Evolutionary conservation across 2,797 vertebrate genomes (phyloP).

Genomic region (Cheirogaleus major): DNA sequence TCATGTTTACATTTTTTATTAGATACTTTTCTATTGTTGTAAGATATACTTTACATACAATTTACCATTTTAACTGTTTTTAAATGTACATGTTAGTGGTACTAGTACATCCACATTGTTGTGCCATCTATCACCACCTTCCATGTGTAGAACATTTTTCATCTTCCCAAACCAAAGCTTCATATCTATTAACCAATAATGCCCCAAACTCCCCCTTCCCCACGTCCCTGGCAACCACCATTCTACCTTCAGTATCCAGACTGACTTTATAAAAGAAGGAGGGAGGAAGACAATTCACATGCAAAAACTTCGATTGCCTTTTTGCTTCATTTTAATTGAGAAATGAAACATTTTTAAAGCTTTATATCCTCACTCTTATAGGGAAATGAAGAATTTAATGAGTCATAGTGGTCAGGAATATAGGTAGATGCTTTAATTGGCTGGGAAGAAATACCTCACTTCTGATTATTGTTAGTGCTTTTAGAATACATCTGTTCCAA

Average conservation of each 20-base stretch:
- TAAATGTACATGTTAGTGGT: neutral
- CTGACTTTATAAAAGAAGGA: neutral
- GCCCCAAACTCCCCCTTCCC: fast-evolving
- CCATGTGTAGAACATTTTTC: neutral
- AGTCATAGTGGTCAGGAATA: neutral
- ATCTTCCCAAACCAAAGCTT: neutral
- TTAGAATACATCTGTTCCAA: neutral
- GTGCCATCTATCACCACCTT: neutral
- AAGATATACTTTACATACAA: neutral
- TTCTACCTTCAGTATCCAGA: neutral
- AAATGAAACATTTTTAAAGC: neutral
- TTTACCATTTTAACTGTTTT: neutral
- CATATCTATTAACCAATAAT: neutral
- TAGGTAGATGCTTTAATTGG: neutral
- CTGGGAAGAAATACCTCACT: neutral
- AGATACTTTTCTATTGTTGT: neutral
- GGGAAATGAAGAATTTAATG: neutral
- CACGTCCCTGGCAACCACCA: neutral
- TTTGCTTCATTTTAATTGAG: neutral
- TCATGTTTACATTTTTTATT: neutral
- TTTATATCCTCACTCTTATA: neutral
- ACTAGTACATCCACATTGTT: neutral
- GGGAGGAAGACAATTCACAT: neutral
- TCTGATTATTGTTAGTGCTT: neutral
- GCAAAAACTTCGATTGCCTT: neutral